phyloP scores from a whole-genome alignment of 2,888 invertebrate species.

The Nemapogon koenigi region DNA sequence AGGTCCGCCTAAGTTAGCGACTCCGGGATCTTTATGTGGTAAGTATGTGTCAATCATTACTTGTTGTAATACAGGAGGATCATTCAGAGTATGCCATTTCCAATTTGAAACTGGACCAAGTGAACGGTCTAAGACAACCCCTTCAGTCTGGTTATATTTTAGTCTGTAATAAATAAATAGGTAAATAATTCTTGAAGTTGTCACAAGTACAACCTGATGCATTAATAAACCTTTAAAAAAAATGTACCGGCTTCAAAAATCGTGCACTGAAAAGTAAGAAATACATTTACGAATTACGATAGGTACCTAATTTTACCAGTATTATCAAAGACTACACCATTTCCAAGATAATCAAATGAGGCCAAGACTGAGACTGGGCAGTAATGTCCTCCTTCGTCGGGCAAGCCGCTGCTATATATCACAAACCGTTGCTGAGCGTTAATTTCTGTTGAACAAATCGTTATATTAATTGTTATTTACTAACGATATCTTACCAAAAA shows the following conservation, averaged over 20 bases:
- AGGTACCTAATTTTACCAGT: slow-evolving; percentile 50
- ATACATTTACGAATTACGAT: no score
- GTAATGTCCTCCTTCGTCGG: slow-evolving; percentile 37
- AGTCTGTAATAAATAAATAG: slow-evolving; percentile 26
- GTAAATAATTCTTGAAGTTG: no score
- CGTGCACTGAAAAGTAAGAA: no score
- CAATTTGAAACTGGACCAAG: slow-evolving; percentile 50
- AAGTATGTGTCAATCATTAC: slow-evolving; percentile 55
- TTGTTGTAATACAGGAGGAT: slow-evolving; percentile 48
- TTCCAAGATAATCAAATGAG: slow-evolving; percentile 48
- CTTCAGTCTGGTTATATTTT: slow-evolving; percentile 57
- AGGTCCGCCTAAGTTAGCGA: slow-evolving; percentile 30
- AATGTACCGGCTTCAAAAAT: no score
- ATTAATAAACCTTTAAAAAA: no score
- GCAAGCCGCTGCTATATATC: slow-evolving; percentile 44
- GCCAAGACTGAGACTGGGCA: slow-evolving; percentile 42
- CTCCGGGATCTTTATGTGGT: slow-evolving; percentile 41
- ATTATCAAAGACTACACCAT: slow-evolving; percentile 52
- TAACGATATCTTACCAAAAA: no score
- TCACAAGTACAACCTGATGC: no score
- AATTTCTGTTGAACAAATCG: no score
- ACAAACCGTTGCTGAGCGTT: slow-evolving; percentile 48
- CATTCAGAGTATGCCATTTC: slow-evolving; percentile 56
- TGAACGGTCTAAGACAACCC: slow-evolving; percentile 41
- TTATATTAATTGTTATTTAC: no score